Evolutionary conservation across 2,113 vertebrate species (phyloP).

Genomic region (Bufo gargarizans): DNA sequence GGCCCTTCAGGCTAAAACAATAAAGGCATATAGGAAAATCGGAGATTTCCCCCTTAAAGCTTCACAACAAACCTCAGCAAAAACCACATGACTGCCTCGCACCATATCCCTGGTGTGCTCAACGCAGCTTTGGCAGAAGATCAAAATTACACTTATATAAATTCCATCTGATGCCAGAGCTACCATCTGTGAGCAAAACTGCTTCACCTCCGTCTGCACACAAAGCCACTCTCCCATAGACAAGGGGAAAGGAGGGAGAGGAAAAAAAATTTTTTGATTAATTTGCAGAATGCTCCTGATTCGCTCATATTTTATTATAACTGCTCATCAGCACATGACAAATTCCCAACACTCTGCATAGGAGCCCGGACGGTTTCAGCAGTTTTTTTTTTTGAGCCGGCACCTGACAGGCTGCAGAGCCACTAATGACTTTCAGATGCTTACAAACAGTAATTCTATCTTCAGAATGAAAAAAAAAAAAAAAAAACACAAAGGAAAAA

Average conservation of each 20-base stretch:
- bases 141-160: constrained; percentile 92
- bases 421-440: constrained; percentile 94
- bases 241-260: constrained; percentile 76
- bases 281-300: constrained; percentile 93
- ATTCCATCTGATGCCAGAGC: constrained; percentile 93
- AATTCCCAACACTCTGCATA: constrained; percentile 82
- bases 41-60: constrained; percentile 76
- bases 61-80: constrained; percentile 82
- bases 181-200: constrained; percentile 89
- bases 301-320: constrained; percentile 94
- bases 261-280: constrained; percentile 75
- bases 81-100: constrained; percentile 81
- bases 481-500: constrained; percentile 70
- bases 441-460: constrained; percentile 90
- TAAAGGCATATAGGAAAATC: constrained; percentile 67
- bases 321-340: constrained; percentile 91
- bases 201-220: constrained; percentile 86
- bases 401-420: constrained; percentile 89
- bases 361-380: constrained; percentile 87
- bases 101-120: constrained; percentile 85
- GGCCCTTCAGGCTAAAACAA: constrained; percentile 81
- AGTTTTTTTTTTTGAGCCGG: constrained; percentile 76
- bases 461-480: constrained; percentile 73
- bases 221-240: constrained; percentile 84
- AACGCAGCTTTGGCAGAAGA: constrained; percentile 85